Conservation (phyloP, 2,113 vertebrate species). For the Lathamus discolor region DNA sequence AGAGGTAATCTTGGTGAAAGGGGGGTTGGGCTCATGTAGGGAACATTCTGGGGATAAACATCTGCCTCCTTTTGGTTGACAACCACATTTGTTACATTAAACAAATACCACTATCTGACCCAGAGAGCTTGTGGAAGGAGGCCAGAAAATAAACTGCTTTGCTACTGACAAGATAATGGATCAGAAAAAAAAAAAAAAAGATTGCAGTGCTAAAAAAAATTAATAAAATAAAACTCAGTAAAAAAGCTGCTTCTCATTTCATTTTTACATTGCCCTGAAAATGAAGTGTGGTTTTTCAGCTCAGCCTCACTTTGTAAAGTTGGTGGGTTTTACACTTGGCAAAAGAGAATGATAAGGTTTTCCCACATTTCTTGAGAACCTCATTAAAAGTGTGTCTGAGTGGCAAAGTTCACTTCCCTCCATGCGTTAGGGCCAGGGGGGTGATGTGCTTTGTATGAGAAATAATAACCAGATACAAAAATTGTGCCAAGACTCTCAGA, state of each 20-base stretch:
- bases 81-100: constrained; percentile 39
- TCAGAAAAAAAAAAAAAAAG: background rate
- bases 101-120: constrained; percentile 43
- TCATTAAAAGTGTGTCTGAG: background rate
- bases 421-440: background rate
- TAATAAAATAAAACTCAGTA: background rate
- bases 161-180: constrained; percentile 36
- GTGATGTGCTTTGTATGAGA: background rate
- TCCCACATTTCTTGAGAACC: background rate
- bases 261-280: background rate
- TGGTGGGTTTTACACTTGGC: background rate
- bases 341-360: background rate
- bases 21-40: background rate
- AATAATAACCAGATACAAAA: background rate
- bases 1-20: background rate
- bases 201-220: background rate
- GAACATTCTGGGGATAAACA: constrained; percentile 17
- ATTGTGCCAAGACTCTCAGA: background rate
- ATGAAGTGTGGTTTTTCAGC: background rate
- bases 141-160: constrained; percentile 35
- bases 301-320: background rate
- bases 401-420: background rate
- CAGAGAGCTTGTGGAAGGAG: constrained; percentile 23
- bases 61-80: constrained; percentile 14
- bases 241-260: constrained; percentile 32